Conservation (phyloP, 2,888 invertebrate species). For the Nemapogon koenigi region DNA sequence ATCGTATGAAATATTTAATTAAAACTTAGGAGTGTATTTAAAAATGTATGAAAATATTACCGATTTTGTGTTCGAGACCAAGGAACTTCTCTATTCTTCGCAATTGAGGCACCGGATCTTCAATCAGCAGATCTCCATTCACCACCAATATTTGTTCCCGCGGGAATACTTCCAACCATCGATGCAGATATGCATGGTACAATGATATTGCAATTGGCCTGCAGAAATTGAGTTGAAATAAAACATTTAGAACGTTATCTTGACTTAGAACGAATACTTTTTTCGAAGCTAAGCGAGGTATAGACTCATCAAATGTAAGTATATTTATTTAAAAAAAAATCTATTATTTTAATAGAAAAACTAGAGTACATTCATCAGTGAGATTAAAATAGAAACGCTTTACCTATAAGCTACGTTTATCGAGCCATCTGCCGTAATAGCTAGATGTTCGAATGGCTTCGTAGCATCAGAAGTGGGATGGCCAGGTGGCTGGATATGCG, state of each 20-base stretch:
- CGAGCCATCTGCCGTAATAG: constrained; percentile 79
- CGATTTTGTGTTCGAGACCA: constrained; percentile 69
- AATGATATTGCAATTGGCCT: constrained; percentile 86
- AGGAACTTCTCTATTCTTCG: constrained; percentile 88
- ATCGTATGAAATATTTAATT: too few species aligned
- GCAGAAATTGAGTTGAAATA: constrained; percentile 11
- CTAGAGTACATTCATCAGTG: too few species aligned
- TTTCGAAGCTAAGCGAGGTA: too few species aligned
- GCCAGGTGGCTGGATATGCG: constrained; percentile 37
- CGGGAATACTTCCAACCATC: constrained; percentile 93
- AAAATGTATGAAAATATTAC: constrained; percentile 20
- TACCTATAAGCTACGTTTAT: constrained; percentile 81
- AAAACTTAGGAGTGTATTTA: too few species aligned
- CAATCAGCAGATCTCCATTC: constrained; percentile 91
- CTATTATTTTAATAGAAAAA: too few species aligned
- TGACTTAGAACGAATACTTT: too few species aligned
- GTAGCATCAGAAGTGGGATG: constrained; percentile 43
- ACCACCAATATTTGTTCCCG: constrained; percentile 92
- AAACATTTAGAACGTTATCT: background rate
- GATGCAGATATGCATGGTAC: constrained; percentile 88
- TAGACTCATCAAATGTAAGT: too few species aligned
- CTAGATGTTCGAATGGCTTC: constrained; percentile 82
- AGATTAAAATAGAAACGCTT: constrained; percentile 80
- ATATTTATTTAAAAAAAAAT: too few species aligned
- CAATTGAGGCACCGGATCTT: constrained; percentile 88